Conservation (phyloP, 23 tunicate genomes). For the Ciona savignyi region DNA sequence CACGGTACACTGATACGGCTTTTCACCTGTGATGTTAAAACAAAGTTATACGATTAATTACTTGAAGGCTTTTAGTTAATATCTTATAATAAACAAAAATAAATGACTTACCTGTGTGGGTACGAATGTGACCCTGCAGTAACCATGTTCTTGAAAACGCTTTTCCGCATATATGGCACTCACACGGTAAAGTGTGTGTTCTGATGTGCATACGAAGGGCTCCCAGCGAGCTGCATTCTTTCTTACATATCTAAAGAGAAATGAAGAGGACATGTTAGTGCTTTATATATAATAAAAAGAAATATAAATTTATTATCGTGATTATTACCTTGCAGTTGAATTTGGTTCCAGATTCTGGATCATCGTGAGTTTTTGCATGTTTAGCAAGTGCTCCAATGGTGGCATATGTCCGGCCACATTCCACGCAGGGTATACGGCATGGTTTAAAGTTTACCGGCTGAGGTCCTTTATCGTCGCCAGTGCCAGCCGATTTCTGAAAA, state of each 20-base stretch:
- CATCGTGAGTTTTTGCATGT: slow-evolving; percentile 70
- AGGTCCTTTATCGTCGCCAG: not conserved
- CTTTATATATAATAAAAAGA: not conserved
- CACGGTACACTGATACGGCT: slow-evolving; percentile 88
- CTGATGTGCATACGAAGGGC: slow-evolving; percentile 94
- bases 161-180: slow-evolving; percentile 92
- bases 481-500: not conserved
- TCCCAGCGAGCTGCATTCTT: slow-evolving; percentile 70
- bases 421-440: slow-evolving; percentile 50
- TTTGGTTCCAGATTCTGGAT: slow-evolving; percentile 40
- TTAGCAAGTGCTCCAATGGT: slow-evolving; percentile 78
- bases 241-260: slow-evolving; percentile 54
- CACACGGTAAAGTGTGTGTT: slow-evolving; percentile 92
- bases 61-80: too few species aligned
- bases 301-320: too few species aligned
- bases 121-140: slow-evolving; percentile 96
- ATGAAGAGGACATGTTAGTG: not conserved
- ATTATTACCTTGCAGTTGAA: slow-evolving; percentile 78
- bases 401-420: slow-evolving; percentile 87
- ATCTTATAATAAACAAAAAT: too few species aligned
- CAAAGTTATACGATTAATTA: too few species aligned
- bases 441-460: slow-evolving; percentile 76
- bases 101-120: slow-evolving; percentile 89
- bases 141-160: slow-evolving; percentile 98
- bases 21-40: slow-evolving; percentile 71